Conservation (phyloP, 2,888 invertebrate genomes). For the Argyresthia albistria region DNA sequence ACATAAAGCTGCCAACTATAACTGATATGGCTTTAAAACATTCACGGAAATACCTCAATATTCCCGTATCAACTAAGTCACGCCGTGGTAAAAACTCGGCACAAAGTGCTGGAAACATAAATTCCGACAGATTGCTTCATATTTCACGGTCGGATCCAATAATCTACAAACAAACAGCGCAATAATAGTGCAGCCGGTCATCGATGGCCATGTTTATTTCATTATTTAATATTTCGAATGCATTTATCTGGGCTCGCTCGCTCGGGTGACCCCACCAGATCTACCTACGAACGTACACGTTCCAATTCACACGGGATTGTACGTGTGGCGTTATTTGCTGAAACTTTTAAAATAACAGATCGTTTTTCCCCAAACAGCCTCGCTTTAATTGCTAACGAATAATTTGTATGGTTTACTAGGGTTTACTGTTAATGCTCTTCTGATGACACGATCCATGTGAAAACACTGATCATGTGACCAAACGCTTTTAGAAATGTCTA, state of each 20-base stretch:
- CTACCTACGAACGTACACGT: conserved; percentile 19
- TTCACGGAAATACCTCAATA: no score
- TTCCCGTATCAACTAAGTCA: no score
- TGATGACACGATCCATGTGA: background rate
- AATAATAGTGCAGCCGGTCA: background rate
- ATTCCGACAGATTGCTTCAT: background rate
- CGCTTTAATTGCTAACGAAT: background rate
- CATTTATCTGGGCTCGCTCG: background rate
- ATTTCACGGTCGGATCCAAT: background rate
- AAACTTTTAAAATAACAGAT: conserved; percentile 28
- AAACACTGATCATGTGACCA: no score
- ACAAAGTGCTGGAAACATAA: no score
- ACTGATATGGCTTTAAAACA: no score
- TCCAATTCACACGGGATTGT: conserved; percentile 23
- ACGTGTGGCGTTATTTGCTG: conserved; percentile 25
- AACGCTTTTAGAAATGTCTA: no score
- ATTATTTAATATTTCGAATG: background rate
- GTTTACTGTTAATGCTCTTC: background rate
- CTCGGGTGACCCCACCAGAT: background rate
- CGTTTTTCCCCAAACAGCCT: conserved; percentile 17
- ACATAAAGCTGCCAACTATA: no score
- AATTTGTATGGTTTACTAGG: background rate
- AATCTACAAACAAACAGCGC: no score
- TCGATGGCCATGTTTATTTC: background rate
- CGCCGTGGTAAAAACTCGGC: no score